Evolutionary conservation across 2,797 vertebrate species (phyloP).

Genomic region (Molossus molossus): DNA sequence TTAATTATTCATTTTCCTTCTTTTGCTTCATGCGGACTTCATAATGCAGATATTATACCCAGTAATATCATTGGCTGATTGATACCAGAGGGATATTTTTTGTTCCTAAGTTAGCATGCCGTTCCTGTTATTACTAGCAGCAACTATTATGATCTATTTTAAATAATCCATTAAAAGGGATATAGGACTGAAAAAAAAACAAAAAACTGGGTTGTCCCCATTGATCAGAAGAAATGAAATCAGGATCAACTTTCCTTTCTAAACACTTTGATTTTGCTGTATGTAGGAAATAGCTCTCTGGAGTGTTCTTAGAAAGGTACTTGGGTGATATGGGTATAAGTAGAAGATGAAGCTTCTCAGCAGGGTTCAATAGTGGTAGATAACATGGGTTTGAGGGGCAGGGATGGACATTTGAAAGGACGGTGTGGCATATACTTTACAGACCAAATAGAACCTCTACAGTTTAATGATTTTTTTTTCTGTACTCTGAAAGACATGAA

Average conservation of each 20-base stretch:
- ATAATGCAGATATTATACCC: conserved; percentile 45
- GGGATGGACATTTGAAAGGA: conserved; percentile 62
- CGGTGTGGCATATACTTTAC: background rate
- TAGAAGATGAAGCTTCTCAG: background rate
- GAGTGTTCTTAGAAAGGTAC: background rate
- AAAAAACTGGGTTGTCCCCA: background rate
- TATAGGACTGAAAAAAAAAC: background rate
- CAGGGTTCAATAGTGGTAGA: background rate
- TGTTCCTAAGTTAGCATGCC: background rate
- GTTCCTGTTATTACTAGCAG: background rate
- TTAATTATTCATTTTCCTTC: conserved; percentile 27
- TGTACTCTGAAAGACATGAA: conserved; percentile 77
- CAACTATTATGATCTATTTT: conserved; percentile 2
- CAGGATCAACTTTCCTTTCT: background rate
- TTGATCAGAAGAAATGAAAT: conserved; percentile 50
- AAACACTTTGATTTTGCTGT: background rate
- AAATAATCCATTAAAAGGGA: conserved; percentile 48
- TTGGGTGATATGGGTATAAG: background rate
- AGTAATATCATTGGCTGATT: conserved; percentile 13
- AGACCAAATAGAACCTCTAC: conserved; percentile 53
- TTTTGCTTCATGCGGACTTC: conserved; percentile 44
- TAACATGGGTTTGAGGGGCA: background rate
- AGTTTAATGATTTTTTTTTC: conserved; percentile 57
- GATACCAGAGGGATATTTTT: background rate
- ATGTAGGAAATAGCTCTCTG: background rate